A percentile compares a stretch with the other conserved stretches of the same genome.
Evolutionary conservation across 2,113 vertebrate genomes (phyloP).

Genomic region (Myanophis thanlyinensis): DNA sequence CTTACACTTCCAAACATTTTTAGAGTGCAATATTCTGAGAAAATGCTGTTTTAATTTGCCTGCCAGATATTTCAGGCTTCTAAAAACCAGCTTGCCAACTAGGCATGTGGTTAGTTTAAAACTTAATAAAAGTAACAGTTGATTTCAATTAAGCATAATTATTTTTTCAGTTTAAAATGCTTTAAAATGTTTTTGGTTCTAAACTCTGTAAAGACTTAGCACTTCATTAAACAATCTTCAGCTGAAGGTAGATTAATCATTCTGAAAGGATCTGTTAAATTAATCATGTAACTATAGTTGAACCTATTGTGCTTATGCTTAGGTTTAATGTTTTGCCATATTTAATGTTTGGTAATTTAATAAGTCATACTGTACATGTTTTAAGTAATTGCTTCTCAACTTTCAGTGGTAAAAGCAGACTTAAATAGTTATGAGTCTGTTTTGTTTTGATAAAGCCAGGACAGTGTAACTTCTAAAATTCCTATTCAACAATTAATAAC

Average conservation of each 20-base stretch:
- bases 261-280: neutral
- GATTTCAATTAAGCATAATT: neutral
- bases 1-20: neutral
- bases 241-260: neutral
- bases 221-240: constrained; percentile 12
- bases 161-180: constrained; percentile 16
- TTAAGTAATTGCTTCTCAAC: neutral
- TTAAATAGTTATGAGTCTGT: neutral
- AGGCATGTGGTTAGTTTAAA: neutral
- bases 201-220: neutral
- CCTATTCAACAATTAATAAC: constrained; percentile 4
- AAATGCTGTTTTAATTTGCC: neutral
- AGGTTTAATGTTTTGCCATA: neutral
- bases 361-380: neutral
- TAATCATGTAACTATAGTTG: neutral
- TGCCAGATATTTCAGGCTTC: neutral
- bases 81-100: neutral
- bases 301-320: neutral
- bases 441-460: neutral
- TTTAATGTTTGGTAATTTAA: neutral
- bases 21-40: neutral
- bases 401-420: neutral
- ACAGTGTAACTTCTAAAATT: neutral
- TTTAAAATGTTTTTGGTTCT: neutral
- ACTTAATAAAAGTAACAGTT: constrained; percentile 32